These are phyloP conservation scores for Passer montanus DNA, from an alignment of 2,113 vertebrate genomes.

Conservation along the genomic window DNA sequence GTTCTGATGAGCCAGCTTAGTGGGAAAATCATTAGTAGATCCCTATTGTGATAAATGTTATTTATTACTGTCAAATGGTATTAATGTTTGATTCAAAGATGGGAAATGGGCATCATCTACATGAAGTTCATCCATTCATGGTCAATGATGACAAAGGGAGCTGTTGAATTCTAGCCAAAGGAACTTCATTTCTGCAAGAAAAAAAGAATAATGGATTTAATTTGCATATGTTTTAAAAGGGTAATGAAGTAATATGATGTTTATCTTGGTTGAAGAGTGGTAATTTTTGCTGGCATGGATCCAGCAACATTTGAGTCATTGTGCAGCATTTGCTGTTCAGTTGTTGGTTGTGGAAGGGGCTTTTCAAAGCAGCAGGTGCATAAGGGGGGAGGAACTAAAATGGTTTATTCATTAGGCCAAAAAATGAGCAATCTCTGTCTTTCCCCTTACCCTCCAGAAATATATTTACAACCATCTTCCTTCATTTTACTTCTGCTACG, in stretches of 20 bases:
- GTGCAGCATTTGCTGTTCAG: conserved; percentile 80
- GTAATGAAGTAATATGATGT: conserved; percentile 99
- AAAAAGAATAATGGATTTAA: conserved; percentile 90
- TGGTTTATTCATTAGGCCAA: conserved; percentile 92
- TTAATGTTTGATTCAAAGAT: conserved; percentile 96
- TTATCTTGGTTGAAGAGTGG: conserved; percentile 97
- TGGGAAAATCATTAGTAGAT: conserved; percentile 95
- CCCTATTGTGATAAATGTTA: conserved; percentile 97
- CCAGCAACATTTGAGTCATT: conserved; percentile 82
- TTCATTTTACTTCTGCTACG: conserved; percentile 24
- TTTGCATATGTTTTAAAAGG: conserved; percentile 98
- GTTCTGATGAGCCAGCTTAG: conserved; percentile 87
- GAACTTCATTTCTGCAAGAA: conserved; percentile 86
- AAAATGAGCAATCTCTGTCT: conserved; percentile 79
- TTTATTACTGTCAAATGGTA: conserved; percentile 97
- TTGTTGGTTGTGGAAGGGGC: conserved; percentile 76
- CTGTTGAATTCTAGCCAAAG: conserved; percentile 85
- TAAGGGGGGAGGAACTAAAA: conserved; percentile 63
- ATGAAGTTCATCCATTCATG: conserved; percentile 81
- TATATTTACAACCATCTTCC: conserved; percentile 61
- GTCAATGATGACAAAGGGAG: conserved; percentile 86
- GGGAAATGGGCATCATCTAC: conserved; percentile 84
- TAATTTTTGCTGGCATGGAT: conserved; percentile 87
- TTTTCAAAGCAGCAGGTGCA: conserved; percentile 84
- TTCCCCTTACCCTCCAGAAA: conserved; percentile 68